phyloP scores from a whole-genome alignment of 2,888 invertebrate genomes.

The Crematogaster levior region DNA sequence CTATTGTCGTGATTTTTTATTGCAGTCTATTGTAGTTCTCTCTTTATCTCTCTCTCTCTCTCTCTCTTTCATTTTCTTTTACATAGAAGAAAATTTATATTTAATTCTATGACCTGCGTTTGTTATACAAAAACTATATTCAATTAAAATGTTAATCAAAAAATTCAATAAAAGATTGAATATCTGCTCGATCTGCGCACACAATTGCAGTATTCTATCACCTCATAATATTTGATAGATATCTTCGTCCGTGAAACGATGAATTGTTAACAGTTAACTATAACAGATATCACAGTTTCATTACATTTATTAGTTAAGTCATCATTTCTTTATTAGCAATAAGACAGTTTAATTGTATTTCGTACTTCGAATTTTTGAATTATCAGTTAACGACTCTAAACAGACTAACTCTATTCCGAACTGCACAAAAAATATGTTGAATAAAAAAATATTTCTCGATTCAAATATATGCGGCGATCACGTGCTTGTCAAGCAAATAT shows the following conservation, averaged over 20 bases:
- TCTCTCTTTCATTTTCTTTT: background rate
- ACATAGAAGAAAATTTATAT: background rate
- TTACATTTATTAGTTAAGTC: background rate
- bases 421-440: no score
- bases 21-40: no score
- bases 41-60: background rate
- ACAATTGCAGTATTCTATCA: background rate
- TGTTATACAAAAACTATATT: background rate
- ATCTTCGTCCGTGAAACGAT: background rate
- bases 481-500: no score
- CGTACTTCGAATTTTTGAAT: slow-evolving; percentile 21
- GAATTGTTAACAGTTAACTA: background rate
- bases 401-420: no score
- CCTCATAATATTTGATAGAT: background rate
- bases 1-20: slow-evolving; percentile 15
- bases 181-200: background rate
- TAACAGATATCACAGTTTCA: slow-evolving; percentile 1
- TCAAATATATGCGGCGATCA: no score
- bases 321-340: slow-evolving; percentile 10
- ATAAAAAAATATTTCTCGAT: no score
- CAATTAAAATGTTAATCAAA: slow-evolving; percentile 19
- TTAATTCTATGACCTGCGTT: background rate
- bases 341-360: slow-evolving; percentile 3
- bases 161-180: background rate
- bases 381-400: background rate